Base-by-base conservation (phyloP, 2,113 vertebrate species). In the Engraulis encrasicolus region DNA sequence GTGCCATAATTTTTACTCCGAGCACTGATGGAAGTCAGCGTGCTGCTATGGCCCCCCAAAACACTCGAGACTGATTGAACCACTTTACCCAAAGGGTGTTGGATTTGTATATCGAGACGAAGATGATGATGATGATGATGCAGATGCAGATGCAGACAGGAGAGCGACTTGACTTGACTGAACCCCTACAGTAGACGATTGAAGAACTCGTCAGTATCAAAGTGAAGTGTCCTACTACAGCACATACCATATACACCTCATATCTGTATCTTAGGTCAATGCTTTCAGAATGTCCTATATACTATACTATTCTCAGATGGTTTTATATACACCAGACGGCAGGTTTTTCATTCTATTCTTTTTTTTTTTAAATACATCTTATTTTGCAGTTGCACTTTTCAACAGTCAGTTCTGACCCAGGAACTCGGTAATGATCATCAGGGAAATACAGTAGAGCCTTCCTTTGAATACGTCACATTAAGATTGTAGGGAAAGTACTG, bases 241-340 rank as follows among this genome's bases (percentile, higher is more conserved):
- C 66, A 74, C 66, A 74, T 74, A 74, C 66, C 66, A 74, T 74
- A 74, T 74, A 74, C 66, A 74, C 66, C 66, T 74, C 66, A 74
- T 74, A 74, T 74, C 66, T 74, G 66, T 74, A 74, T 31, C 66
- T 74, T 74, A 74, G 66, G 66, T 74, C 66, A 74, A 74, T 74
- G 34, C 66, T 74, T 34, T 36, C 66, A 31, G 66, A 74, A 74
- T 74, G 66, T 74, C 31, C 66, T 74, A 34, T 74, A 34, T 34
- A 74, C 66, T 74, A 45, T 74, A n/a, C n/a, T n/a, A 74, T 36
- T 74, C 66, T 74, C 66, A 74, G 66, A 36, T n/a, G 66, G 27
- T 74, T 74, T 74, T 74, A 31, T 74, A 74, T 74, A 74, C 66
- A 74, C 34, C 66, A 74, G n/a, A 74, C 66, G 12, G 66, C 66